Conservation (phyloP, 2,797 vertebrate species). For the Echeneis naucrates region DNA sequence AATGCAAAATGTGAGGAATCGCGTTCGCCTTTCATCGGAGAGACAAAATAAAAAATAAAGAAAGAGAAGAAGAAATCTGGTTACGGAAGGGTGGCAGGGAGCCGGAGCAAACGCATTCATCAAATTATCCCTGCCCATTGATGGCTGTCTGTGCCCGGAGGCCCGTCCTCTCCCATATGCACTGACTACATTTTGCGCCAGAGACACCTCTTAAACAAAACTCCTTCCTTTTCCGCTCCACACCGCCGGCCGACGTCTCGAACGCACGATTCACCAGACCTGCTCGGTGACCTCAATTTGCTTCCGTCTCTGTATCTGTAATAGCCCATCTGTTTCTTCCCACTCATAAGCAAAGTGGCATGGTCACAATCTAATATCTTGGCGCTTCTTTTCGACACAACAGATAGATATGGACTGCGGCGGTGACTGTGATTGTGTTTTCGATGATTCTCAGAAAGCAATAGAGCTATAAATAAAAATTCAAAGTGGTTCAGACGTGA, state of each 20-base stretch:
- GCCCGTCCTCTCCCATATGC: constrained; percentile 59
- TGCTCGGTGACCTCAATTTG: constrained; percentile 76
- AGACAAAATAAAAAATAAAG: constrained; percentile 54
- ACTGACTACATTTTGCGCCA: constrained; percentile 48
- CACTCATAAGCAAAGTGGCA: constrained; percentile 52
- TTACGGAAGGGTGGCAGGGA: constrained; percentile 31
- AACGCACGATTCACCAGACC: constrained; percentile 64
- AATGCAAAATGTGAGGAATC: constrained; percentile 50
- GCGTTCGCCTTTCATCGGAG: constrained; percentile 61
- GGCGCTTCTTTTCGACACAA: constrained; percentile 54
- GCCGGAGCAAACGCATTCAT: constrained; percentile 63
- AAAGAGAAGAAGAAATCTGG: constrained; percentile 63
- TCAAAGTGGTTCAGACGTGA: constrained; percentile 43
- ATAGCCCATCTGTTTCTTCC: constrained; percentile 74
- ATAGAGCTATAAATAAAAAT: constrained; percentile 61
- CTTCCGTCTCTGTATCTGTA: constrained; percentile 72
- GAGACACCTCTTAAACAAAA: constrained; percentile 69
- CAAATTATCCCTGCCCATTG: constrained; percentile 71
- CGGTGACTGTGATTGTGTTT: constrained; percentile 60
- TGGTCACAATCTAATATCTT: constrained; percentile 55
- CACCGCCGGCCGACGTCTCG: constrained; percentile 19
- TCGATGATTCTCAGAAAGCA: constrained; percentile 34
- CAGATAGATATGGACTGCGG: constrained; percentile 57
- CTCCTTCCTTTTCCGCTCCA: constrained; percentile 46
- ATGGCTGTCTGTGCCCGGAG: constrained; percentile 69